Conservation (phyloP, 2,888 invertebrate species). For the Matsumyia berberina region DNA sequence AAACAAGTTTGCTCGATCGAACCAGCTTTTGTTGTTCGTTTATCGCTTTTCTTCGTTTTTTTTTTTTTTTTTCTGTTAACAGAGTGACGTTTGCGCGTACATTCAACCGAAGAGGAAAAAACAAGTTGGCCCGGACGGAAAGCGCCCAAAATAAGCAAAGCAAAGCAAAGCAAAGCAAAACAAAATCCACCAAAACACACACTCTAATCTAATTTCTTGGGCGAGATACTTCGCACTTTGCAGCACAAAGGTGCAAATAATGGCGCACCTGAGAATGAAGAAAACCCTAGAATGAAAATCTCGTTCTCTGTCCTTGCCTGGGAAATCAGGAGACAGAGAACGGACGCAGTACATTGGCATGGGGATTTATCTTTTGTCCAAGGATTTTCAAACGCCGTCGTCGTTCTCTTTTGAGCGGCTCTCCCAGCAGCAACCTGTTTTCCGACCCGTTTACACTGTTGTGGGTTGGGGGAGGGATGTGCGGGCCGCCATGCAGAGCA, state of each 20-base stretch:
- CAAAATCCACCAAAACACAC: conserved; percentile 18
- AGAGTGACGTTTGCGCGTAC: conserved; percentile 58
- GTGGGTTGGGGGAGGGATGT: conserved; percentile 36
- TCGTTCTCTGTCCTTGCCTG: conserved; percentile 37
- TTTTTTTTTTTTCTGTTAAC: not conserved
- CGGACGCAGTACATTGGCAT: not conserved
- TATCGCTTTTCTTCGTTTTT: no score
- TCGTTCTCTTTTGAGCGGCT: conserved; percentile 38
- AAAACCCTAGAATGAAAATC: conserved; percentile 14
- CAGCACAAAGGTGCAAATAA: conserved; percentile 63
- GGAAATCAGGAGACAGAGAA: conserved; percentile 20
- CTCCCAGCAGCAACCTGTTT: conserved; percentile 51
- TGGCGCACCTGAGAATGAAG: conserved; percentile 52
- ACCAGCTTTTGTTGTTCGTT: not conserved
- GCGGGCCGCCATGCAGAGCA: conserved; percentile 26
- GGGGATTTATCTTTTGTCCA: conserved; percentile 42
- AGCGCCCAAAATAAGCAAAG: conserved; percentile 29
- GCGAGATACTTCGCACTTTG: conserved; percentile 57
- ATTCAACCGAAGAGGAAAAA: conserved; percentile 56
- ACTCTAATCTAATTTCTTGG: conserved; percentile 43
- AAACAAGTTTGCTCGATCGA: conserved; percentile 51
- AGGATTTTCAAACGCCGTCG: conserved; percentile 36
- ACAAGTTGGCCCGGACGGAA: conserved; percentile 50
- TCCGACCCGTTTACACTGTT: conserved; percentile 56
- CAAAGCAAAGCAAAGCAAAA: no score